A percentile compares a stretch with the other conserved stretches of the same genome.
These are phyloP conservation scores for Carterocephalus palaemon DNA, from an alignment of 2,888 invertebrate genomes.

Conservation along the genomic window DNA sequence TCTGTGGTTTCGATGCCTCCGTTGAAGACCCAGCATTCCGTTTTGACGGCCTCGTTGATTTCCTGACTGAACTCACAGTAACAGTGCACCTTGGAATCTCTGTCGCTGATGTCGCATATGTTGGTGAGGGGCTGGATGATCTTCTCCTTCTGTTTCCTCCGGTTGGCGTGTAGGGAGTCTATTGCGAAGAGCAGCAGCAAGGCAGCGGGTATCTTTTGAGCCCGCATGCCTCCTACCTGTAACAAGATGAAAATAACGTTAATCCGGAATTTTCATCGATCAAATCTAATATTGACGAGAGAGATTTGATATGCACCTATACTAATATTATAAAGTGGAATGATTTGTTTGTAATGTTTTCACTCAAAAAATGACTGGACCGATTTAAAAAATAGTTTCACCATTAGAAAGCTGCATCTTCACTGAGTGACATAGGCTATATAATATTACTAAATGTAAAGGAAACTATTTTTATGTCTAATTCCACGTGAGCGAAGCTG, in stretches of 20 bases:
- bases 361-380: too few species aligned
- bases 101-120: slow-evolving; percentile 77
- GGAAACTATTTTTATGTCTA: too few species aligned
- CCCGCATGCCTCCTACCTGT: slow-evolving; percentile 76
- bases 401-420: too few species aligned
- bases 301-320: too few species aligned
- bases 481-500: too few species aligned
- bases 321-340: too few species aligned
- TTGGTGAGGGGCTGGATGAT: slow-evolving; percentile 57
- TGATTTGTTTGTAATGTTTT: too few species aligned
- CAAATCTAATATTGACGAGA: too few species aligned
- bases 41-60: slow-evolving; percentile 81
- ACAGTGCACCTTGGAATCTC: slow-evolving; percentile 81
- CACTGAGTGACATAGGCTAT: too few species aligned
- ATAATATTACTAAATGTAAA: too few species aligned
- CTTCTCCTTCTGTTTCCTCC: slow-evolving; percentile 69
- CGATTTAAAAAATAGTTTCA: background rate
- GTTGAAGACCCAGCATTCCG: slow-evolving; percentile 88
- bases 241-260: slow-evolving; percentile 45
- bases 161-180: slow-evolving; percentile 68
- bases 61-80: slow-evolving; percentile 81
- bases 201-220: slow-evolving; percentile 71
- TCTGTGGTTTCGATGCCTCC: slow-evolving; percentile 83
- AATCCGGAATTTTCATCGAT: background rate
- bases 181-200: slow-evolving; percentile 73